Evolutionary conservation across 2,113 vertebrate genomes (phyloP), one percentile per base, ranked within the genome.

Genomic region (Romanogobio albipinnatus): DNA sequence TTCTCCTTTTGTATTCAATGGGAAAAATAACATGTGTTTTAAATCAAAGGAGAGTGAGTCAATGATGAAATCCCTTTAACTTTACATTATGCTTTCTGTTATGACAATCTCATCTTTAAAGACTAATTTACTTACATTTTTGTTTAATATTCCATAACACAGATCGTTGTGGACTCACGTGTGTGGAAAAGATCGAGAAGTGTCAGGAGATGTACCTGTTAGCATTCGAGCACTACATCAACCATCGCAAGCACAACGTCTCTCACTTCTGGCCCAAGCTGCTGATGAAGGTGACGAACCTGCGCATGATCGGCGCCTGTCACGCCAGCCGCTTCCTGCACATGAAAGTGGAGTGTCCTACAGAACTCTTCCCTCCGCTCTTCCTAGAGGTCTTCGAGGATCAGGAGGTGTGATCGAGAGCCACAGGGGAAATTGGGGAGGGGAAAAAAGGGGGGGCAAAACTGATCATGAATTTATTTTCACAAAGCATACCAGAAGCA

Each of bases 231-330:
- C 96, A 97, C 94, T 97, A 97, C 91, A 96, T 97, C 93, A 96
- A 96, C 93, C 95, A 96, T 91, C 96, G 95, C 93, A 96, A 96
- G 95, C 96, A 96, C 95, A 97, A 95, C 96, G 96, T 96, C 95
- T 96, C 95, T 88, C 95, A 96, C 94, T 99, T 99, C 95, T 99
- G 98, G 98, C 97, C 98, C 95, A 99, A 99, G 96, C 97, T 99
- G 95, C 97, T 99, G 94, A 99, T 99, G 98, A 99, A 99, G 95
- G 98, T 99, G 94, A 99, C 98, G 29, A 98, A 99, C 92, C 97
- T 99, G 91, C 94, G 98, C 88, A 99, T 99, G 97, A 99, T 99
- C 0, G 98, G 98, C 82, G 98, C 98, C 87, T 99, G 98, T 93
- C 98, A 99, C 26, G 98, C 98, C 94, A 98, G 97, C 94, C 97